These are phyloP conservation scores for Philonicus albiceps DNA, from an alignment of 2,888 invertebrate species.

Conservation along the genomic window DNA sequence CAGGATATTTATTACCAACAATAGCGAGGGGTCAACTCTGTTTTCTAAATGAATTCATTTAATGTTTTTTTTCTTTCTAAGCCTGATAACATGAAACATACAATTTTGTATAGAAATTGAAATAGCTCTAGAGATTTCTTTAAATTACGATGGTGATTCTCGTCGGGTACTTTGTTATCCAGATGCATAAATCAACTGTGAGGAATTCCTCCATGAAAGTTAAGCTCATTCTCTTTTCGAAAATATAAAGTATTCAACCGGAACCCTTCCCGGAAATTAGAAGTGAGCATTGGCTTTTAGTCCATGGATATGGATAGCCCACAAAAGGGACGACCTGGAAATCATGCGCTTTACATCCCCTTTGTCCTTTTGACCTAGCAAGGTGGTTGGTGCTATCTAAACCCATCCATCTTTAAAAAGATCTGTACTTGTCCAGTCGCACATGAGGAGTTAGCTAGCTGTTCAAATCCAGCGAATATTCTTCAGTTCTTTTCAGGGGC, in stretches of 20 bases:
- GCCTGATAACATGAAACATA: not conserved
- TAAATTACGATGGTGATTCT: not conserved
- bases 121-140: not conserved
- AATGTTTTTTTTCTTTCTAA: not conserved
- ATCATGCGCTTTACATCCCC: not conserved
- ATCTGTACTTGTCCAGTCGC: slow-evolving; percentile 9
- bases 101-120: not conserved
- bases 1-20: not conserved
- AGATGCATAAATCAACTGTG: not conserved
- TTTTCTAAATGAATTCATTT: not conserved
- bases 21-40: not conserved
- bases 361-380: not conserved
- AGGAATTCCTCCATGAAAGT: not conserved
- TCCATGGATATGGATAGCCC: slow-evolving; percentile 1
- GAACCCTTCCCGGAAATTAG: slow-evolving; percentile 32
- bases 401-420: slow-evolving; percentile 13
- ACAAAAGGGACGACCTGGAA: not conserved
- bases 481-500: not conserved
- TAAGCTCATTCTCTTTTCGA: not conserved
- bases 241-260: slow-evolving; percentile 21
- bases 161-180: not conserved
- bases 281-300: slow-evolving; percentile 7
- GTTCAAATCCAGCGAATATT: slow-evolving; percentile 17
- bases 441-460: not conserved
- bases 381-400: not conserved